Conservation (phyloP, 2,113 vertebrate genomes). For the Tonatia bakeri region DNA sequence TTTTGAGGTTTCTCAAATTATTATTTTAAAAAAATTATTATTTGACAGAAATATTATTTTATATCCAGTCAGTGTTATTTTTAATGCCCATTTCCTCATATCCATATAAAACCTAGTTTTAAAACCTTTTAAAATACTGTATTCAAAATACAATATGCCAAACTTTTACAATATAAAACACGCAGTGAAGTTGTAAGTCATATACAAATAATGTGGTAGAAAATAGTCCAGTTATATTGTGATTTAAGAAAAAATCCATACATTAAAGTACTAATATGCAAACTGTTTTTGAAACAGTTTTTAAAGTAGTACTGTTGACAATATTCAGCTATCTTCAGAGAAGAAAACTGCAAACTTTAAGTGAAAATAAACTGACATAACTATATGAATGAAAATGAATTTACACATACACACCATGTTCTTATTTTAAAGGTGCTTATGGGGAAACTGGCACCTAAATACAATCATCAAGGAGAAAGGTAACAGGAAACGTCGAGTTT, state of each 20-base stretch:
- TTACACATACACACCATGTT: background rate
- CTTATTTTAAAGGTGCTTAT: background rate
- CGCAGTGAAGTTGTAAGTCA: background rate
- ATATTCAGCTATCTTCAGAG: background rate
- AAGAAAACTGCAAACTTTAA: background rate
- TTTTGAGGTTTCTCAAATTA: background rate
- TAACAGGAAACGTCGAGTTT: background rate
- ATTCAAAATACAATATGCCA: background rate
- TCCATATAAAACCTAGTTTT: background rate
- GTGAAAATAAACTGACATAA: background rate
- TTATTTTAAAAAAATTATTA: background rate
- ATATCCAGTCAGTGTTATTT: background rate
- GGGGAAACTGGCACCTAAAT: background rate
- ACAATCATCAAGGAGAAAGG: background rate
- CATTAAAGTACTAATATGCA: background rate
- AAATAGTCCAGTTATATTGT: background rate
- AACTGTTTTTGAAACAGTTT: background rate
- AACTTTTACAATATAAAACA: background rate
- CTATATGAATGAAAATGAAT: background rate
- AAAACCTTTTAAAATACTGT: conserved; percentile 25
- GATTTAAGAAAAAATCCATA: background rate
- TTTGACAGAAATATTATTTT: background rate
- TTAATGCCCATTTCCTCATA: background rate
- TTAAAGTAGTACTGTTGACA: background rate
- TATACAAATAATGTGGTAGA: background rate